Conservation (phyloP, 2,888 invertebrate genomes). For the Iselma pallidipennis region DNA sequence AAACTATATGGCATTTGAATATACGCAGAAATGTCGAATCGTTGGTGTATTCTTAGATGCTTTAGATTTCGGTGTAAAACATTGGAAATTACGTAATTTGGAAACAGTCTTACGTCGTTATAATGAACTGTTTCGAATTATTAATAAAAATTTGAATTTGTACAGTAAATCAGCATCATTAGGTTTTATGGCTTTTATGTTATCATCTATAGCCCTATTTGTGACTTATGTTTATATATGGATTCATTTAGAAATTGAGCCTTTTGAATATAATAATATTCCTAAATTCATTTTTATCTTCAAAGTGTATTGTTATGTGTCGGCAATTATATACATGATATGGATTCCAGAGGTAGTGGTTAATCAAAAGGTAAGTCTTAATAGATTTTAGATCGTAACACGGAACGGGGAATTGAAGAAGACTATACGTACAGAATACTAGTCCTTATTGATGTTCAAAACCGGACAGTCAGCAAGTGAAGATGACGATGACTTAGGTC, state of each 20-base stretch:
- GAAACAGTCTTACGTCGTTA: not conserved
- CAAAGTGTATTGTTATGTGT: not conserved
- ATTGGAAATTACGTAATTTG: not conserved
- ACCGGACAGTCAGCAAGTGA: too few relatives aligned
- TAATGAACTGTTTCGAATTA: not conserved
- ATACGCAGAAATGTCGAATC: not conserved
- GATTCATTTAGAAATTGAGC: not conserved
- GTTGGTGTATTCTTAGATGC: not conserved
- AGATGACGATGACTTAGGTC: too few relatives aligned
- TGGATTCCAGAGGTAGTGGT: not conserved
- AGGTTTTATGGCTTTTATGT: not conserved
- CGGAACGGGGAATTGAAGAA: too few relatives aligned
- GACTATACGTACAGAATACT: too few relatives aligned
- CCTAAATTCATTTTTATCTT: not conserved
- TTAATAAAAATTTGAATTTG: not conserved
- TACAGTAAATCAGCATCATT: not conserved
- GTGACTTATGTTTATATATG: not conserved
- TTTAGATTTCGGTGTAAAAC: not conserved
- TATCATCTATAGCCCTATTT: not conserved
- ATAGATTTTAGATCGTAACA: too few relatives aligned
- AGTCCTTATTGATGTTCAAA: too few relatives aligned
- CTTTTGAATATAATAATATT: not conserved
- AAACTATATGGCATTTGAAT: not conserved
- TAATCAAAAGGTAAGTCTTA: conserved; percentile 4
- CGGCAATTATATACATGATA: not conserved